A percentile compares a stretch with the other conserved stretches of the same genome.
Evolutionary conservation across 1,140 invertebrate genomes (phyloP).

Genomic region (Wasmannia auropunctata): DNA sequence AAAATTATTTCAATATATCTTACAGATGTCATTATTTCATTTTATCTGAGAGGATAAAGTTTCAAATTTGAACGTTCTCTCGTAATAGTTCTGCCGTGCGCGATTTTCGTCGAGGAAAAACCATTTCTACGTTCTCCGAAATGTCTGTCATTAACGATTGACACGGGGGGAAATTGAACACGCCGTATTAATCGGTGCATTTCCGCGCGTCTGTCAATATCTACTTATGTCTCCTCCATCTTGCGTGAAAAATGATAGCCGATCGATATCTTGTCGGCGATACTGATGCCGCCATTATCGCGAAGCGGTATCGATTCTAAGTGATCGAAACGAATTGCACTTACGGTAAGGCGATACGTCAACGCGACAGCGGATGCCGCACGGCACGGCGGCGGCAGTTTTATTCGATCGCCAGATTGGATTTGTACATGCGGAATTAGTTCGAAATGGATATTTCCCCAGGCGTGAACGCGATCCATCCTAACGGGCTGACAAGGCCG

Average conservation of each 20-base stretch:
- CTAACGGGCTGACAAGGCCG: constrained; percentile 13
- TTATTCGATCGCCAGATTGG: constrained; percentile 57
- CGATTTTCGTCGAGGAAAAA: not conserved
- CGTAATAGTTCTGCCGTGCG: not conserved
- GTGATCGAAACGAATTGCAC: constrained; percentile 52
- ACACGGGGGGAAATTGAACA: constrained; percentile 2
- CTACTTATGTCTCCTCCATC: constrained; percentile 26
- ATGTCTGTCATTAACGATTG: constrained; percentile 12
- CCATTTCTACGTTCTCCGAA: not conserved
- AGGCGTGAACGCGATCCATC: constrained; percentile 38
- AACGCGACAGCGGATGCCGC: constrained; percentile 24
- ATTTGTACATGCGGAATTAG: constrained; percentile 61
- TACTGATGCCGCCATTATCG: constrained; percentile 43
- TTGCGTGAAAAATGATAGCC: constrained; percentile 52
- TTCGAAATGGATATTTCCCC: constrained; percentile 45
- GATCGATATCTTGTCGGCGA: constrained; percentile 43
- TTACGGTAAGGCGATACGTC: constrained; percentile 47
- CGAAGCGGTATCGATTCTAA: constrained; percentile 28
- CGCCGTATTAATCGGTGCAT: constrained; percentile 8
- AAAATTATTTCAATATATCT: not conserved
- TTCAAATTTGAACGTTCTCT: not conserved
- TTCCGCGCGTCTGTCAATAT: constrained; percentile 32
- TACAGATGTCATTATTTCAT: no score
- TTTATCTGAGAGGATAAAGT: not conserved
- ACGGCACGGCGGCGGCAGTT: constrained; percentile 26